Conservation (phyloP, 2,113 vertebrate species). For the Bos javanicus region DNA sequence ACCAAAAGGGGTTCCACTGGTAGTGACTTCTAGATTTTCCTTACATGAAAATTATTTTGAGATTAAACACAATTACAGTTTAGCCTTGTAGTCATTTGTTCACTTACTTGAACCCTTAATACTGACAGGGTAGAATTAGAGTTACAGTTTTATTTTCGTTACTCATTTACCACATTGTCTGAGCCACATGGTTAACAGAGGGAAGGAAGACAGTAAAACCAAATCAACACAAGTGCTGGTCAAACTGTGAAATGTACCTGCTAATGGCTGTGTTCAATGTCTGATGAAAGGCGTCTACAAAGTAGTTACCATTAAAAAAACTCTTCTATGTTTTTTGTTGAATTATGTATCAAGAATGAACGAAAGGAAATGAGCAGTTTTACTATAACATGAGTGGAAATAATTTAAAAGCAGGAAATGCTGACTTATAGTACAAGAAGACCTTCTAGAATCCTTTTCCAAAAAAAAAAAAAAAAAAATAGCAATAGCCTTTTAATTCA, state of each 20-base stretch:
- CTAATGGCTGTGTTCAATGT: background rate
- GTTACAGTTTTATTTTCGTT: background rate
- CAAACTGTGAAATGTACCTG: background rate
- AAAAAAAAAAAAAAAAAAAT: background rate
- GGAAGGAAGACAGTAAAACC: background rate
- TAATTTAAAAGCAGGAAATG: constrained; percentile 26
- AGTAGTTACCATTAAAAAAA: background rate
- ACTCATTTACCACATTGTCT: background rate
- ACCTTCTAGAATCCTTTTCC: background rate
- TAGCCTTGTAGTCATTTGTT: background rate
- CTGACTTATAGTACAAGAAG: background rate
- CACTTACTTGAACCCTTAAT: background rate
- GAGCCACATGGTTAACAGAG: background rate
- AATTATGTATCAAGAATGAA: background rate
- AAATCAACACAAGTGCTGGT: background rate
- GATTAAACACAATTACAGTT: background rate
- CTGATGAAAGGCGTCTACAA: background rate
- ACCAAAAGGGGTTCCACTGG: background rate
- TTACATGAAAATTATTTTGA: background rate
- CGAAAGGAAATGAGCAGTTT: constrained; percentile 1
- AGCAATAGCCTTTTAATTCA: background rate
- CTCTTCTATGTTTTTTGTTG: background rate
- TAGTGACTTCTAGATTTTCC: background rate
- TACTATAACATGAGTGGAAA: background rate
- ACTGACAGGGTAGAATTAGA: background rate